These are phyloP conservation scores for Altica lythri DNA, from an alignment of 2,888 invertebrate species.

Conservation along the genomic window DNA sequence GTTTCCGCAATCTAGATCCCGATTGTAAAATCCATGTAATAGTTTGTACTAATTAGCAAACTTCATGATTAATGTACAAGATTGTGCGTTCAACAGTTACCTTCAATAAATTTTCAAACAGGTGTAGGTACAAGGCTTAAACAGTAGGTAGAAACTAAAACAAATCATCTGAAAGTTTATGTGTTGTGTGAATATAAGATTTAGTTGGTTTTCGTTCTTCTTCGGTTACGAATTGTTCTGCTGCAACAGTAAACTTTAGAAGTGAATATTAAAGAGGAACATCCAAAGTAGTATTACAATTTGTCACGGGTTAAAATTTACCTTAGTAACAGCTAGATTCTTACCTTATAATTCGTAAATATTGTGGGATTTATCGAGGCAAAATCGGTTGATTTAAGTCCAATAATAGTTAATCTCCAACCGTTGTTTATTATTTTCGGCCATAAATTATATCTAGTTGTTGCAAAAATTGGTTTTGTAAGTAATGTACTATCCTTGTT, in stretches of 20 bases:
- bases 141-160: background rate
- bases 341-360: no score
- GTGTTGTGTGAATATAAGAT: background rate
- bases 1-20: background rate
- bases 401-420: no score
- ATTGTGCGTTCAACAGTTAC: constrained; percentile 8
- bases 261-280: no score
- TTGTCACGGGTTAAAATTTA: no score
- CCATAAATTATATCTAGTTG: no score
- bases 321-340: no score
- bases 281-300: no score
- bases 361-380: no score
- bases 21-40: background rate
- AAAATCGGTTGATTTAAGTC: no score
- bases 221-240: background rate
- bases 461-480: no score
- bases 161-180: background rate
- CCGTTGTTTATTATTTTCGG: no score
- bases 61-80: constrained; percentile 4
- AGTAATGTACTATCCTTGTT: no score
- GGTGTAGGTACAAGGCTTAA: background rate
- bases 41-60: constrained; percentile 8
- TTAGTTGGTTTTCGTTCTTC: background rate
- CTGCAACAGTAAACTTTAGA: background rate
- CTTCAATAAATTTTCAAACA: constrained; percentile 12